phyloP scores from a whole-genome alignment of 2,113 vertebrate genomes.

The Haliaeetus leucogaster region DNA sequence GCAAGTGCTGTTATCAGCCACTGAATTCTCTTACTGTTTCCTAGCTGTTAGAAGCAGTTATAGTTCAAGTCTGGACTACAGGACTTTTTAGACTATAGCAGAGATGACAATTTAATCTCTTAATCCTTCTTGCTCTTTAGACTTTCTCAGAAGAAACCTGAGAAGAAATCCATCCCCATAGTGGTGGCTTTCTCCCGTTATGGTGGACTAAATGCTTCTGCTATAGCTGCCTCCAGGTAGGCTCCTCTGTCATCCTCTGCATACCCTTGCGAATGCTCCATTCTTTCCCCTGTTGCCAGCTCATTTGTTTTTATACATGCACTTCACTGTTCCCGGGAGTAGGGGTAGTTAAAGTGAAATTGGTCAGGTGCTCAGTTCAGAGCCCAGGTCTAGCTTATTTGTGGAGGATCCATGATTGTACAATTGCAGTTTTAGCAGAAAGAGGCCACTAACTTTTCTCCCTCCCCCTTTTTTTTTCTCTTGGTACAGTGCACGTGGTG shows the following conservation, averaged over 20 bases:
- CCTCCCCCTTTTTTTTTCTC: background rate
- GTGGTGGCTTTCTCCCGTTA: conserved; percentile 63
- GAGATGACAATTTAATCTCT: conserved; percentile 62
- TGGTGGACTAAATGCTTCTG: conserved; percentile 65
- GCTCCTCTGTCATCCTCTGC: conserved; percentile 37
- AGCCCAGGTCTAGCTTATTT: background rate
- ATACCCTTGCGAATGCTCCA: background rate
- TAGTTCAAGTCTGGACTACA: conserved; percentile 5
- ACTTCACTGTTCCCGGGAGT: conserved; percentile 6
- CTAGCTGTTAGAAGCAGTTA: conserved; percentile 25
- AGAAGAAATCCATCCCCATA: conserved; percentile 58
- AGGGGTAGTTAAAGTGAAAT: background rate
- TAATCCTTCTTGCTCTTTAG: conserved; percentile 66
- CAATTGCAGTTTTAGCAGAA: background rate
- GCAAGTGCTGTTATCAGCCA: background rate
- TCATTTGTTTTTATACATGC: conserved; percentile 22
- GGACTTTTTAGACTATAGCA: conserved; percentile 13
- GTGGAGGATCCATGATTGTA: background rate
- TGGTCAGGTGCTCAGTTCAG: background rate
- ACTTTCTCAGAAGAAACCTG: conserved; percentile 68
- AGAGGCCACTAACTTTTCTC: conserved; percentile 12
- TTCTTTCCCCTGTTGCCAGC: conserved; percentile 1
- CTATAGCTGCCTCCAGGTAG: conserved; percentile 65
- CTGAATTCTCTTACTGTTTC: conserved; percentile 21
- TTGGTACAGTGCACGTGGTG: background rate